Base-by-base conservation (phyloP, 2,797 vertebrate species). In the Myotis myotis region DNA sequence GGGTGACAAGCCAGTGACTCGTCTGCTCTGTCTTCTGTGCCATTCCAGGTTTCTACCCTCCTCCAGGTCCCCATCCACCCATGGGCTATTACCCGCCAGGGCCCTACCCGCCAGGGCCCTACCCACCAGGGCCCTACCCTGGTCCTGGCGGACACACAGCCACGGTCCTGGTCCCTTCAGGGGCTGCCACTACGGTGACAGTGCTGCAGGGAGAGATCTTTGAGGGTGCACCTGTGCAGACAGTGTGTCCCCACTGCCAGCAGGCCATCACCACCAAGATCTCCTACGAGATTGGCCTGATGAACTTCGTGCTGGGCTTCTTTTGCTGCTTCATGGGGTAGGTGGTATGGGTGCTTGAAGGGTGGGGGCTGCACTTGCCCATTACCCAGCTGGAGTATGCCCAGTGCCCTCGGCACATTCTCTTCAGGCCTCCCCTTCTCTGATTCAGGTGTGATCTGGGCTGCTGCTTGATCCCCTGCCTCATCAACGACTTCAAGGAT, bases 311-410 rank as follows among this genome's bases (percentile, higher is more conserved):
- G 74, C 99, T 99, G 83, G 99, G 99, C 97, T 99, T 99, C 98
- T 99, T 99, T 98, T 99, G 99, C 98, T 99, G 99, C 98, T 99
- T 99, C 0, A 99, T 99, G 86, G 99, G 99, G 99, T 99, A 98
- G 96, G 99, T 98, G 81, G 38, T 66, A 8, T 20, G 47, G 64
- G 75, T 1, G 2, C 57, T 55, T 3, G 0, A 0, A 6, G 47
- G 76, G 85, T 13, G n/a, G 72, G 60, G 12, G 17, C 70, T 0
- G 0, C 2, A 15, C 19, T 44, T 66, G 38, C 38, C 44, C 30
- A 80, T 36, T 13, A 1, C 22, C 28, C 8, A 70, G 12, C 55
- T 51, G 75, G 36, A 60, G 49, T 30, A 33, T 62, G 41, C 51
- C 66, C 3, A 2, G 41, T 85, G 66, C 75, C 41, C 41, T 68